Conservation (phyloP, 2,888 invertebrate species). For the Agelastica alni region DNA sequence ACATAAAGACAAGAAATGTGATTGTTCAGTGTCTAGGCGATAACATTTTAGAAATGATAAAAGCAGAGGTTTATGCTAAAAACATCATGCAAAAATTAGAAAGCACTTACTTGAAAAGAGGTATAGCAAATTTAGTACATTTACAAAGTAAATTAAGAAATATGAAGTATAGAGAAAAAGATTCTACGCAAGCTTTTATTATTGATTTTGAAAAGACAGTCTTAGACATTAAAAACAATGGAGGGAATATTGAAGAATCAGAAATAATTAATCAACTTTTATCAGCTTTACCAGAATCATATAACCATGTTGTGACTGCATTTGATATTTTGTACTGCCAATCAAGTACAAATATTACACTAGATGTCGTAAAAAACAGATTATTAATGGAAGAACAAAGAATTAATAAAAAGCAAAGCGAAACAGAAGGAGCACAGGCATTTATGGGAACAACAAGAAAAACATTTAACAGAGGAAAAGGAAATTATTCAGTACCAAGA, state of each 20-base stretch:
- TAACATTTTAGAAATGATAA: conserved; percentile 12
- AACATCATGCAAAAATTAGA: conserved; percentile 1
- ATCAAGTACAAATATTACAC: neutral
- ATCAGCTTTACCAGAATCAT: conserved; percentile 17
- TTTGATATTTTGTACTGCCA: conserved; percentile 22
- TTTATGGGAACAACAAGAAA: conserved; percentile 4
- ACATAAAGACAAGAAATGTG: conserved; percentile 3
- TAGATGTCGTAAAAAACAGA: too few species aligned
- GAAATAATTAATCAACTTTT: too few species aligned
- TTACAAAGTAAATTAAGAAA: too few species aligned
- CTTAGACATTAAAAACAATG: conserved; percentile 1
- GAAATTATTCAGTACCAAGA: conserved; percentile 9
- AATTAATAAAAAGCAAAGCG: conserved; percentile 5
- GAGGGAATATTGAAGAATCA: conserved; percentile 4
- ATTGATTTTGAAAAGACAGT: conserved; percentile 13
- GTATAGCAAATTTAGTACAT: too few species aligned
- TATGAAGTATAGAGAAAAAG: too few species aligned
- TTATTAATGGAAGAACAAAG: too few species aligned
- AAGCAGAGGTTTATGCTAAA: neutral
- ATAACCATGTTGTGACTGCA: conserved; percentile 20
- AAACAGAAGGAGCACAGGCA: conserved; percentile 1
- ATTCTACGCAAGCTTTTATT: too few species aligned
- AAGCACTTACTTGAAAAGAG: conserved; percentile 2
- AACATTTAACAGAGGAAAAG: conserved; percentile 4
- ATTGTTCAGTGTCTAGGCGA: conserved; percentile 7